phyloP scores from a whole-genome alignment of 1,140 invertebrate species.

The Gyrodactylus bullatarudis region DNA sequence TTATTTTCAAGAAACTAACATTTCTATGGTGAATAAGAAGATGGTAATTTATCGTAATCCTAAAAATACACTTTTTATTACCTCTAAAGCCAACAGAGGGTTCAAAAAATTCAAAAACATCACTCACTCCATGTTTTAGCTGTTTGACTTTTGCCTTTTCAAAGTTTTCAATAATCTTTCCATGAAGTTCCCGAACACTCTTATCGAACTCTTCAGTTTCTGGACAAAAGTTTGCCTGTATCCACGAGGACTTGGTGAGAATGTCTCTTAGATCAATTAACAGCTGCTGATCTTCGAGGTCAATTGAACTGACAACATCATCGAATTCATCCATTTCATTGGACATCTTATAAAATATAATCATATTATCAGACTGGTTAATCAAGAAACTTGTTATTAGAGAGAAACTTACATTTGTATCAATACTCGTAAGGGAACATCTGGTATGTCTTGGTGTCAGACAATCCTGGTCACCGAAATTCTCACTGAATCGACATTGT shows the following conservation, averaged over 20 bases:
- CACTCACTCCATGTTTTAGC: not conserved
- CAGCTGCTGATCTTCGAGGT: not conserved
- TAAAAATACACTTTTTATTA: too few species aligned
- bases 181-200: not conserved
- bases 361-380: too few species aligned
- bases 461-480: not conserved
- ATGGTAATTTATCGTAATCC: too few species aligned
- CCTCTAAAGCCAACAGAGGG: too few species aligned
- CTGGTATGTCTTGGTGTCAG: not conserved
- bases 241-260: not conserved
- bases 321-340: not conserved
- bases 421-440: not conserved
- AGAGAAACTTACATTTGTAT: not conserved
- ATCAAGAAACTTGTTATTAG: too few species aligned
- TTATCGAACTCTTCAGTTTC: not conserved
- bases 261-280: not conserved
- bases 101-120: too few species aligned
- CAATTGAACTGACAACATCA: not conserved
- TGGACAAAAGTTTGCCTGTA: not conserved
- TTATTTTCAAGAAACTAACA: too few species aligned
- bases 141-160: not conserved
- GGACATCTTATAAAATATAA: not conserved
- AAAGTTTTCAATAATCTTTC: not conserved
- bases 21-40: too few species aligned
- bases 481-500: not conserved